Evolutionary conservation across 2,113 vertebrate species (phyloP).

Genomic region (Carollia perspicillata): DNA sequence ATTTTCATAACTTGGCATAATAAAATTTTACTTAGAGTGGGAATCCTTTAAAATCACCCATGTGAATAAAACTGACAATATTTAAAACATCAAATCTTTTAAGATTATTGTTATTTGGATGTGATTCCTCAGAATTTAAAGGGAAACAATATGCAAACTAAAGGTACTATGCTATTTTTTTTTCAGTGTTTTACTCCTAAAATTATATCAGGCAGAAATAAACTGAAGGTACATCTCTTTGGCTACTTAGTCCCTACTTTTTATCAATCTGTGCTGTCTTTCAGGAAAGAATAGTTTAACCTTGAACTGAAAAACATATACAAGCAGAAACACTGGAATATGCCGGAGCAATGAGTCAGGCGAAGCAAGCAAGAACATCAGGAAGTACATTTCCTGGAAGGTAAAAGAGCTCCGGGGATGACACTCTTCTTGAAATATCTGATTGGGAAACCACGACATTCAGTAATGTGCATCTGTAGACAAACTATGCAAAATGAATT

Average conservation of each 20-base stretch:
- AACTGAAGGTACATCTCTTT: background rate
- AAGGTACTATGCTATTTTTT: background rate
- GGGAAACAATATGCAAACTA: background rate
- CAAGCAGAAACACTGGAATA: background rate
- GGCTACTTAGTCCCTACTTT: background rate
- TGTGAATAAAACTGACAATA: background rate
- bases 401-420: background rate
- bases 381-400: background rate
- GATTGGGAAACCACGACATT: background rate
- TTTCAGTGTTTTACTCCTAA: background rate
- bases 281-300: background rate
- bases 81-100: background rate
- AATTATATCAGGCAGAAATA: background rate
- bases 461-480: background rate
- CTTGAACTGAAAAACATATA: background rate
- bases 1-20: background rate
- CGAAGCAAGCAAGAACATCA: background rate
- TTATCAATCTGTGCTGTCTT: background rate
- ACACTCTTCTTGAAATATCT: background rate
- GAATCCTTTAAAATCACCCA: background rate
- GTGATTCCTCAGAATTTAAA: constrained; percentile 9
- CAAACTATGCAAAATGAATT: background rate
- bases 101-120: background rate
- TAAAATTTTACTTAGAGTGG: background rate
- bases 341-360: background rate